Evolutionary conservation across 2,797 vertebrate genomes (phyloP), one percentile per base, ranked within the genome.

Genomic region (Moxostoma hubbsi): DNA sequence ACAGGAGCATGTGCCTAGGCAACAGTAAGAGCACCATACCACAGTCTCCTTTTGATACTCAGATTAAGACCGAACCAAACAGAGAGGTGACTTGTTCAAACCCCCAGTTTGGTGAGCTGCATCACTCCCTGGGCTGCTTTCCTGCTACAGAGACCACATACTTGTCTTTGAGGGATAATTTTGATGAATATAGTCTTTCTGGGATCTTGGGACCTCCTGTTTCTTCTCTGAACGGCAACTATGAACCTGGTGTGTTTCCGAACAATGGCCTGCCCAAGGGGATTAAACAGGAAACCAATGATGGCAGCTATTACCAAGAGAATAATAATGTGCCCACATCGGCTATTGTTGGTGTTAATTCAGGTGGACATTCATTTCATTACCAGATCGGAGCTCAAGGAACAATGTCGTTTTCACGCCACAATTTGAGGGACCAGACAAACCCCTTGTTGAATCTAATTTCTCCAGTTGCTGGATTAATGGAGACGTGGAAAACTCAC

Each of bases 351-450:
- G 98, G 98, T 81, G 97, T 99, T 92, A 99, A 99, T 95, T 98
- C 98, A 84, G 93, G 96, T 83, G 97, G 96, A 95, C 98, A 99
- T 90, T 99, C 98, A 76, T 99, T 98, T 95, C 97, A 99, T 94
- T 99, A 99, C 94, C 95, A 98, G 95, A 98, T 99, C 89, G 97
- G 97, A 93, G 96, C 97, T 81, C 96, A 98, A 93, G 97, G 97
- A 93, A 97, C 96, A 65, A 98, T 99, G 94, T 97, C 97, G 89
- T 94, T 99, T 90, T 96, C 96, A 0, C 95, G 96, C 86, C 96
- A 97, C 0, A 93, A 96, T 85, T 92, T 95, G 89, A 95, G 97
- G 92, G 97, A 98, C 92, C 95, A 96, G 88, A 93, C 96, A 73
- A 98, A 97, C 92, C 96, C 96, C 86, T 95, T 98, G 93, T 93